A percentile compares a stretch with the other conserved stretches of the same genome.
phyloP scores from a whole-genome alignment of 2,888 invertebrate species.

The Eurois occulta region DNA sequence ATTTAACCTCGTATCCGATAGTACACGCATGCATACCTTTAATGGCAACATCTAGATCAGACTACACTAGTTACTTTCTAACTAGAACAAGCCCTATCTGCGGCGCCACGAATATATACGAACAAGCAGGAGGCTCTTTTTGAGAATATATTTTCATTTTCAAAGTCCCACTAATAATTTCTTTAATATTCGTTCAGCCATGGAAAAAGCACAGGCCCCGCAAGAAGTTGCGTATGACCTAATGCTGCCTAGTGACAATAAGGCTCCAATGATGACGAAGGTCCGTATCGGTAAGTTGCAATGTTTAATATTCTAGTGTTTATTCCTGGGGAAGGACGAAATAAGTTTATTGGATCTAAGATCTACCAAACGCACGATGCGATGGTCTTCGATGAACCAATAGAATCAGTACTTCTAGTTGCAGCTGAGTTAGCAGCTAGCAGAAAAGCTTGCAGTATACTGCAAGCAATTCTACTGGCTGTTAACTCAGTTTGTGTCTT shows the following conservation, averaged over 20 bases:
- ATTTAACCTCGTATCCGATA: too few species aligned
- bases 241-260: slow-evolving; percentile 17
- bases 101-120: neutral
- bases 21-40: too few species aligned
- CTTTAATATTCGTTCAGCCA: slow-evolving; percentile 20
- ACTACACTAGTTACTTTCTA: neutral
- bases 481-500: neutral
- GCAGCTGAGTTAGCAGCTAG: neutral
- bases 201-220: slow-evolving; percentile 32
- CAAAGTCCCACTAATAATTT: neutral
- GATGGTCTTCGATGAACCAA: neutral
- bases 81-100: neutral
- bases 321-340: neutral
- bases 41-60: neutral
- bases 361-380: neutral
- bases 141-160: too few species aligned
- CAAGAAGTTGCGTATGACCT: slow-evolving; percentile 17
- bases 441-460: too few species aligned
- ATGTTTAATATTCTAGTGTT: neutral
- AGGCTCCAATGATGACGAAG: slow-evolving; percentile 26
- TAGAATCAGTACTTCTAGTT: neutral
- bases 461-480: neutral
- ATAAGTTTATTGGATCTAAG: neutral
- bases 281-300: slow-evolving; percentile 29
- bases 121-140: neutral